Evolutionary conservation across 2,888 invertebrate species (phyloP).

Genomic region (Salticus scenicus): DNA sequence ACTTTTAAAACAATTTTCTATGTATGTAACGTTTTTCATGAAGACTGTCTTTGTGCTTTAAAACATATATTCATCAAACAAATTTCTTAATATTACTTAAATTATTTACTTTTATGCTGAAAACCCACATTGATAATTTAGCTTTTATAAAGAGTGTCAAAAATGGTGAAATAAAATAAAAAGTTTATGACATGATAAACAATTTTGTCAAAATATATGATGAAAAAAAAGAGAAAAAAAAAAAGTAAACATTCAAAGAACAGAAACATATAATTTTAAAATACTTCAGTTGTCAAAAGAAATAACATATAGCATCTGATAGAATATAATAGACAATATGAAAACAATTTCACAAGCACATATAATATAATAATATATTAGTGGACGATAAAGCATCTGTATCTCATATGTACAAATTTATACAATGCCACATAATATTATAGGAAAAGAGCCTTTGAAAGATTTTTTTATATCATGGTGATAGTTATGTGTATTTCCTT

Average conservation of each 20-base stretch:
- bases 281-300: conserved; percentile 52
- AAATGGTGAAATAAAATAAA: not conserved
- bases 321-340: conserved; percentile 61
- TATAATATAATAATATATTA: conserved; percentile 62
- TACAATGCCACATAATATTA: conserved; percentile 39
- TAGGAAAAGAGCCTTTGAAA: conserved; percentile 8
- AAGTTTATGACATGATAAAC: no score
- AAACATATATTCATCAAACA: no score
- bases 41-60: no score
- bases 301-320: conserved; percentile 40
- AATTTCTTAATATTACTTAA: no score
- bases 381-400: conserved; percentile 62
- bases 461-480: not conserved
- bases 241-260: not conserved
- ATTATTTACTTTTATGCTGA: no score
- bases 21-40: no score
- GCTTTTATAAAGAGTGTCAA: not conserved
- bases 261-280: conserved; percentile 2
- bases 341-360: conserved; percentile 57
- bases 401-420: conserved; percentile 52
- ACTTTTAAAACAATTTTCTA: no score
- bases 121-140: no score
- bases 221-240: no score
- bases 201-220: not conserved
- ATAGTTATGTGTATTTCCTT: not conserved